A percentile compares a stretch with the other conserved stretches of the same genome.
Conservation (phyloP, 1,140 invertebrate species). For the Chrysoperla carnea region DNA sequence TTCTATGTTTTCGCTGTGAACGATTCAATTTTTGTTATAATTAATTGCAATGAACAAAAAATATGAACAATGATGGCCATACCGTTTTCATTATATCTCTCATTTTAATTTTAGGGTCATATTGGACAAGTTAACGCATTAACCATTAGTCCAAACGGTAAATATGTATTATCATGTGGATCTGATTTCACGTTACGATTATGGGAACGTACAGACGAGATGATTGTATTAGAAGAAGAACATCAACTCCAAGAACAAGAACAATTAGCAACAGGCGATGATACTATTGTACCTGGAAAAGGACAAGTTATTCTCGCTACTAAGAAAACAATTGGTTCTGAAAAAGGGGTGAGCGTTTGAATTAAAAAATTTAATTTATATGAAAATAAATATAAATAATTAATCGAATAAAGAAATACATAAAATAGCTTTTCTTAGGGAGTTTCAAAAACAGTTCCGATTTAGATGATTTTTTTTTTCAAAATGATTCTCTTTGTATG, state of each 20-base stretch:
- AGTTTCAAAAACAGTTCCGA: no score
- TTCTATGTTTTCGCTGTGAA: no score
- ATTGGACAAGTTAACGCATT: slow-evolving; percentile 59
- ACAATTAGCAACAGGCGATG: slow-evolving; percentile 53
- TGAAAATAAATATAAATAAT: no score
- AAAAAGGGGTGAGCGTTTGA: slow-evolving; percentile 59
- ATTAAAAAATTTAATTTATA: slow-evolving; percentile 1
- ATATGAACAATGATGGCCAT: slow-evolving; percentile 6
- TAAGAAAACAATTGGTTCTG: slow-evolving; percentile 77
- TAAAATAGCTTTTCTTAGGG: no score
- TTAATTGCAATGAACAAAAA: background rate
- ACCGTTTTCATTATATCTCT: slow-evolving; percentile 4
- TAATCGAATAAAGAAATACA: no score
- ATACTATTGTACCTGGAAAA: slow-evolving; percentile 38
- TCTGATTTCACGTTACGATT: slow-evolving; percentile 78
- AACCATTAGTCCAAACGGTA: slow-evolving; percentile 63
- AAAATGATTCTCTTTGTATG: no score
- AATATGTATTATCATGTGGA: slow-evolving; percentile 65
- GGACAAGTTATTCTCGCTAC: slow-evolving; percentile 64
- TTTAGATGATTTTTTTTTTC: no score
- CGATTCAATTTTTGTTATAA: no score
- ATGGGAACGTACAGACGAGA: slow-evolving; percentile 75
- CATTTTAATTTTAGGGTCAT: slow-evolving; percentile 40
- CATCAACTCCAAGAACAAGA: slow-evolving; percentile 54
- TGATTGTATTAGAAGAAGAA: slow-evolving; percentile 79